Conservation (phyloP, 2,113 vertebrate genomes). For the Elgaria multicarinata region DNA sequence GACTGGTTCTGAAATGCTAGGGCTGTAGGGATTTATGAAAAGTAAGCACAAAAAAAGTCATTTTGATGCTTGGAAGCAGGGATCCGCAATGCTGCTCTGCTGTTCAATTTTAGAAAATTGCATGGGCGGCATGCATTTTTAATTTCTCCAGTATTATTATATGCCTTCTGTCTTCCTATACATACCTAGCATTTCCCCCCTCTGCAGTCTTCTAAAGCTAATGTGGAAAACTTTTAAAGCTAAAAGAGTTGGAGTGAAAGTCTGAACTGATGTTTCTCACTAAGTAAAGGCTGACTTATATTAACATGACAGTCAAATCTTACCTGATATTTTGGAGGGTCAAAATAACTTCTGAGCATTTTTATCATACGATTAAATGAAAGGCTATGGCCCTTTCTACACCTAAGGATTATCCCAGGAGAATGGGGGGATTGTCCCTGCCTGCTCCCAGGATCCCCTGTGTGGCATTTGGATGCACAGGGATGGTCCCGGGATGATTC, state of each 20-base stretch:
- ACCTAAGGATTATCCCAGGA: too few relatives aligned
- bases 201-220: not conserved
- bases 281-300: not conserved
- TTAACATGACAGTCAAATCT: not conserved
- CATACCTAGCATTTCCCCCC: not conserved
- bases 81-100: not conserved
- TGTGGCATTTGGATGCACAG: too few relatives aligned
- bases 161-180: not conserved
- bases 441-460: too few relatives aligned
- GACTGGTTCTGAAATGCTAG: not conserved
- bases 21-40: not conserved
- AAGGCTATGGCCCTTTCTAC: too few relatives aligned
- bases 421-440: too few relatives aligned
- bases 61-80: not conserved
- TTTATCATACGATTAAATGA: not conserved
- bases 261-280: not conserved
- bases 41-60: not conserved
- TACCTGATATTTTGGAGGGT: not conserved
- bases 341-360: not conserved
- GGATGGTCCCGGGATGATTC: too few relatives aligned
- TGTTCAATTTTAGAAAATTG: slow-evolving; percentile 5
- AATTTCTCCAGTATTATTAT: not conserved
- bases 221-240: not conserved
- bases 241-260: not conserved
- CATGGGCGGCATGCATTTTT: not conserved